Conservation (phyloP, 2,888 invertebrate species). For the Nomada ruficornis region DNA sequence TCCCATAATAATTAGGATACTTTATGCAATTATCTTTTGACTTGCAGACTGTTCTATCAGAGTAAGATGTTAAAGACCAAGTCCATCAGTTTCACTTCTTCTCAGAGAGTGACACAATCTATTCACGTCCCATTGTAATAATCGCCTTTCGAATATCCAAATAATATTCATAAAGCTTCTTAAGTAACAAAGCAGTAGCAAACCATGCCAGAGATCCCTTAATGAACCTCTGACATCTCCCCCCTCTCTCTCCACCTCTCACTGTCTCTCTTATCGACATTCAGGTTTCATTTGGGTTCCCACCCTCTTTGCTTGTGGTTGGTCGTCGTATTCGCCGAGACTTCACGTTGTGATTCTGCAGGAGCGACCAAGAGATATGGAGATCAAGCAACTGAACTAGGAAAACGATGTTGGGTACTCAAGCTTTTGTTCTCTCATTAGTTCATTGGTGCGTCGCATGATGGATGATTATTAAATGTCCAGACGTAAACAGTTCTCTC, state of each 20-base stretch:
- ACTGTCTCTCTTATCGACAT: neutral
- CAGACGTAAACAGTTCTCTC: slow-evolving; percentile 60
- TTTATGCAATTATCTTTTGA: too few species aligned
- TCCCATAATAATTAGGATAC: too few species aligned
- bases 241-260: neutral
- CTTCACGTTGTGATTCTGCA: slow-evolving; percentile 33
- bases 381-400: slow-evolving; percentile 43
- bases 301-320: slow-evolving; percentile 1
- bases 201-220: slow-evolving; percentile 3
- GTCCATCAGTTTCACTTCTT: too few species aligned
- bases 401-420: slow-evolving; percentile 56
- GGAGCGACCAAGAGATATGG: neutral
- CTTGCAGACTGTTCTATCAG: too few species aligned
- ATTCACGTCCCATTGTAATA: too few species aligned
- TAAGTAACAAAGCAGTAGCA: slow-evolving; percentile 19
- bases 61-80: too few species aligned
- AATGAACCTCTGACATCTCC: neutral
- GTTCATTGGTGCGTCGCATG: slow-evolving; percentile 66
- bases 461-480: slow-evolving; percentile 70
- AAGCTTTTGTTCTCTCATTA: slow-evolving; percentile 57
- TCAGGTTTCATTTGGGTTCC: slow-evolving; percentile 36
- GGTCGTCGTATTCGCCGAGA: slow-evolving; percentile 32
- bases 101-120: too few species aligned
- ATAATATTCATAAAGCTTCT: too few species aligned
- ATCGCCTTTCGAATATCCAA: too few species aligned